phyloP scores from a whole-genome alignment of 2,888 invertebrate species.

The Acanthosepion esculentum region DNA sequence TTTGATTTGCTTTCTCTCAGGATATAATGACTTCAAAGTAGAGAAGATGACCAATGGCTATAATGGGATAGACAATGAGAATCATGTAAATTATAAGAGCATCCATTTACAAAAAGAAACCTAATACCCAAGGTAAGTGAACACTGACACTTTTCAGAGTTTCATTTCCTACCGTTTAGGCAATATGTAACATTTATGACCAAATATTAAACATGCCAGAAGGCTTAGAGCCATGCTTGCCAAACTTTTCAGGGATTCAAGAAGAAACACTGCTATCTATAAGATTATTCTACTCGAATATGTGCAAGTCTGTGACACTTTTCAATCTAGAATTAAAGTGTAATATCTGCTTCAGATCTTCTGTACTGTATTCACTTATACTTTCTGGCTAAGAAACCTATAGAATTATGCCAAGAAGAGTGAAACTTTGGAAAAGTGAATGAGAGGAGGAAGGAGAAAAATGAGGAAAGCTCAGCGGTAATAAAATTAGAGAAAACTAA shows the following conservation, averaged over 20 bases:
- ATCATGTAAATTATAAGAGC: neutral
- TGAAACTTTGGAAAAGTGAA: too few species aligned
- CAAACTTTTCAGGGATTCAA: slow-evolving; percentile 13
- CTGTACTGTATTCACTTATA: too few species aligned
- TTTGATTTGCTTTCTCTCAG: neutral
- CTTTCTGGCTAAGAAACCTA: too few species aligned
- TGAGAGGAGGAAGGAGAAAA: too few species aligned
- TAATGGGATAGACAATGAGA: neutral
- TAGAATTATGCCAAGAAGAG: too few species aligned
- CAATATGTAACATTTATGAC: neutral
- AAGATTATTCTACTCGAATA: neutral
- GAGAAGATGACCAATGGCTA: neutral
- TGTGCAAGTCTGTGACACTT: too few species aligned
- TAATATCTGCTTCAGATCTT: too few species aligned
- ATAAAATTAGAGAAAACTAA: too few species aligned
- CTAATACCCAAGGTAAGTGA: neutral
- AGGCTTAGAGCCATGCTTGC: neutral
- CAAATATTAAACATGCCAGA: slow-evolving; percentile 17
- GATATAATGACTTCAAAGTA: neutral
- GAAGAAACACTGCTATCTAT: neutral
- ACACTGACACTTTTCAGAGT: neutral
- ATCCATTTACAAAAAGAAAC: neutral
- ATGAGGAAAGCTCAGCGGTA: too few species aligned
- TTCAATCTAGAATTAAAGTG: too few species aligned
- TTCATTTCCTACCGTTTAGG: neutral